These are phyloP conservation scores for Pelvicachromis taeniatus DNA, from an alignment of 2,113 vertebrate genomes.

Conservation along the genomic window DNA sequence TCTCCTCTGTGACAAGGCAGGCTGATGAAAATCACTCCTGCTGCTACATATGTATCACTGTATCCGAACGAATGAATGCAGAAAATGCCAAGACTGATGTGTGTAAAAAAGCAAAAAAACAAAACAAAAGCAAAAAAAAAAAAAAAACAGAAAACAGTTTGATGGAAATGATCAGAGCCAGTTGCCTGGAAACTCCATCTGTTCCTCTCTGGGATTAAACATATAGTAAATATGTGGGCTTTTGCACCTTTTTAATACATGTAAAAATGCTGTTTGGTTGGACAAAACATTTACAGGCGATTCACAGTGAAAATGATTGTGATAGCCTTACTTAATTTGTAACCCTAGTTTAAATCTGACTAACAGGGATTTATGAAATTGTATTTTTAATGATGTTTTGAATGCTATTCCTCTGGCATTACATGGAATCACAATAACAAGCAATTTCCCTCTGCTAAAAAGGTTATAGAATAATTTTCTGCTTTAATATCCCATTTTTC, in stretches of 20 bases:
- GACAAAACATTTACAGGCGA: neutral
- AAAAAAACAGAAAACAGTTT: neutral
- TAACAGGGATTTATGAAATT: neutral
- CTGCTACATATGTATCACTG: neutral
- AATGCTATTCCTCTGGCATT: neutral
- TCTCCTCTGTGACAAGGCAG: neutral
- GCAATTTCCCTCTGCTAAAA: constrained; percentile 23
- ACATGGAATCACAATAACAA: neutral
- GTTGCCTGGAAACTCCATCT: constrained; percentile 58
- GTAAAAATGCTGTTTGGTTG: neutral
- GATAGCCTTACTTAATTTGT: neutral
- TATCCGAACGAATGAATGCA: neutral
- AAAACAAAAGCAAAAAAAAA: neutral
- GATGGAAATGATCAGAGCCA: constrained; percentile 21
- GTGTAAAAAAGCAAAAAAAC: neutral
- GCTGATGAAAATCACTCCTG: constrained; percentile 2
- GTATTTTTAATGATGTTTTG: neutral
- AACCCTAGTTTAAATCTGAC: neutral
- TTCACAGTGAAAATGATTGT: rapidly evolving
- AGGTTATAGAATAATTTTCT: constrained; percentile 4
- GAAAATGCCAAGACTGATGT: neutral
- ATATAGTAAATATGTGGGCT: neutral
- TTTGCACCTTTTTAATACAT: neutral
- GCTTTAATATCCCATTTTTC: constrained; percentile 30
- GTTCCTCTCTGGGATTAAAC: neutral